Evolutionary conservation across 2,113 vertebrate species (phyloP), one percentile per base, ranked within the genome.

Genomic region (Hyperoodon ampullatus): DNA sequence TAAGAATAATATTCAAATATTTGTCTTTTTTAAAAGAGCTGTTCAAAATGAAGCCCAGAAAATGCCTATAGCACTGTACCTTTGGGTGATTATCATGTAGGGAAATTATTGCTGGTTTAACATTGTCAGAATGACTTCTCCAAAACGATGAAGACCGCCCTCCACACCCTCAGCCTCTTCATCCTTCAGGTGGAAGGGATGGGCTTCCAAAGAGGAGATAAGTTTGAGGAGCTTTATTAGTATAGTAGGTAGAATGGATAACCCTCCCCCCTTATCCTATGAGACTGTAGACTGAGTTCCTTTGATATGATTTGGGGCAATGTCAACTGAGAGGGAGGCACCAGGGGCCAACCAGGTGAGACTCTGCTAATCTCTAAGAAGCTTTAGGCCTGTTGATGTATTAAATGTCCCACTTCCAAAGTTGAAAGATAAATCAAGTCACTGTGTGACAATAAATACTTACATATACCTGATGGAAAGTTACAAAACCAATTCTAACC

Each of bases 1-100:
- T 53, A 77, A 81, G n/a, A 75, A 77, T 88, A 60, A 82, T 58
- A 80, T 53, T 88, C 50, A 89, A 86, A 53, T 71, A 70, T 89
- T 89, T 47, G 61, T 33, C 23, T 94, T n/a, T 72, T 83, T 82
- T 82, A 72, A 95, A 93, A 70, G 6, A 82, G 26, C 16, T 66
- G 0, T 4, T 61, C 47, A 72, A 91, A 95, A 13, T 55, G 15
- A 93, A 9, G 3, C 24, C 42, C 26, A 86, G 78, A 68, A 93
- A 50, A 77, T 15, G 23, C 55, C 19, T 5, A 5, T 11, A 88
- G 30, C 30, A 24, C 71, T 42, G 12, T 88, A 42, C 2, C 68
- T 68, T 74, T 80, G 50, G 39, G 26, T 30, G 47, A 70, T 50
- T 35, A 26, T 65, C 39, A n/a, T 16, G 1, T 1, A 61, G 16